Evolutionary conservation across 2,113 vertebrate species (phyloP).

Genomic region (Hystrix cristata): DNA sequence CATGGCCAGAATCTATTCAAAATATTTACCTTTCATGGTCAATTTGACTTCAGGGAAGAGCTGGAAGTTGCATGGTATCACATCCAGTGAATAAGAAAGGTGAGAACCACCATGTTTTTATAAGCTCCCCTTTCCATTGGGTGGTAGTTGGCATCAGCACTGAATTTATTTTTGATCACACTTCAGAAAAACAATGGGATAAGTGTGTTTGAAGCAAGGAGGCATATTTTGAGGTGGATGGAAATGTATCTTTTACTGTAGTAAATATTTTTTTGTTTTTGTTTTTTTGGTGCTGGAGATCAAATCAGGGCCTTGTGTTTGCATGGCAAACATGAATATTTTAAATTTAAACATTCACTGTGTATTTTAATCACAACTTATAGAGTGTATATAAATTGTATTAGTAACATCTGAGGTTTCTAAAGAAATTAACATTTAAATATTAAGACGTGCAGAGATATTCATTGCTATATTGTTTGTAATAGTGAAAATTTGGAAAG

Average conservation of each 20-base stretch:
- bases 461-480: slow-evolving; percentile 32
- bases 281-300: too few species aligned
- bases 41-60: neutral
- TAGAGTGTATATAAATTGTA: slow-evolving; percentile 10
- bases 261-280: neutral
- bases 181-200: neutral
- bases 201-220: neutral
- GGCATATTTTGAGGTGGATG: neutral
- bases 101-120: neutral
- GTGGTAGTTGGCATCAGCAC: neutral
- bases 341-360: neutral
- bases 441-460: slow-evolving; percentile 47
- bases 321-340: too few species aligned
- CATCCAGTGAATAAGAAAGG: neutral
- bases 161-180: neutral
- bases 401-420: neutral
- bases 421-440: slow-evolving; percentile 28
- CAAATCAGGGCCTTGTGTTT: too few species aligned
- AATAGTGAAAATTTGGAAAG: slow-evolving; percentile 40
- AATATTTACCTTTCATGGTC: neutral
- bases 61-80: neutral
- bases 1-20: neutral
- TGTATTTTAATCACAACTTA: neutral
- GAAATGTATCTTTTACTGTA: neutral
- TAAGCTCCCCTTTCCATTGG: neutral